Percentiles rank a stretch among this genome's conserved stretches.
phyloP scores from a whole-genome alignment of 2,888 invertebrate species.

The Isotomurus palustris region DNA sequence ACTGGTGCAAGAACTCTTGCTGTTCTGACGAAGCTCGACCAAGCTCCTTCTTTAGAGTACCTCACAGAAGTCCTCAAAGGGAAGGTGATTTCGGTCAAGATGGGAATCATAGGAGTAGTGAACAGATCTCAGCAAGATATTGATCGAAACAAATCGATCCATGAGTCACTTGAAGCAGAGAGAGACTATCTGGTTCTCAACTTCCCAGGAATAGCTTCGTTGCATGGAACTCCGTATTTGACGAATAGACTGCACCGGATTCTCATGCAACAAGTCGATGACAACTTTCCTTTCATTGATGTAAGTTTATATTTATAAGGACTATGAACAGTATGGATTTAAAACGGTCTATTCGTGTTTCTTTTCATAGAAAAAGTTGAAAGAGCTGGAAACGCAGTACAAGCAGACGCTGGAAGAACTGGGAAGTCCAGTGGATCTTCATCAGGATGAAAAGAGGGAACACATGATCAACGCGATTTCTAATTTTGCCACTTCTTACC shows the following conservation, averaged over 20 bases:
- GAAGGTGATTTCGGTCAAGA: slow-evolving; percentile 92
- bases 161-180: slow-evolving; percentile 88
- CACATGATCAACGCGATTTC: too few relatives aligned
- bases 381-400: too few relatives aligned
- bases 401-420: too few relatives aligned
- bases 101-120: slow-evolving; percentile 97
- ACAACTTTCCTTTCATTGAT: slow-evolving; percentile 95
- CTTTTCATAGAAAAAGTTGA: too few relatives aligned
- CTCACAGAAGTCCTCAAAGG: slow-evolving; percentile 97
- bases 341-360: too few relatives aligned
- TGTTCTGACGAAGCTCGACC: slow-evolving; percentile 95
- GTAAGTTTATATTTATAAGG: too few relatives aligned
- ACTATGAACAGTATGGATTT: too few relatives aligned
- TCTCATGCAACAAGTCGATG: slow-evolving; percentile 97
- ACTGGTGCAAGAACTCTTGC: slow-evolving; percentile 89
- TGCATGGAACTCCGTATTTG: slow-evolving; percentile 82
- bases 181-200: slow-evolving; percentile 87
- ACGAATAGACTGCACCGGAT: slow-evolving; percentile 65
- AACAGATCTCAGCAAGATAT: slow-evolving; percentile 95
- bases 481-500: too few relatives aligned
- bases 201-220: slow-evolving; percentile 91
- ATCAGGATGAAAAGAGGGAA: too few relatives aligned
- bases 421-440: too few relatives aligned
- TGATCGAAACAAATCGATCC: slow-evolving; percentile 49
- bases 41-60: slow-evolving; percentile 98